phyloP scores from a whole-genome alignment of 2,113 vertebrate genomes.

The Paraplagusia blochii region DNA sequence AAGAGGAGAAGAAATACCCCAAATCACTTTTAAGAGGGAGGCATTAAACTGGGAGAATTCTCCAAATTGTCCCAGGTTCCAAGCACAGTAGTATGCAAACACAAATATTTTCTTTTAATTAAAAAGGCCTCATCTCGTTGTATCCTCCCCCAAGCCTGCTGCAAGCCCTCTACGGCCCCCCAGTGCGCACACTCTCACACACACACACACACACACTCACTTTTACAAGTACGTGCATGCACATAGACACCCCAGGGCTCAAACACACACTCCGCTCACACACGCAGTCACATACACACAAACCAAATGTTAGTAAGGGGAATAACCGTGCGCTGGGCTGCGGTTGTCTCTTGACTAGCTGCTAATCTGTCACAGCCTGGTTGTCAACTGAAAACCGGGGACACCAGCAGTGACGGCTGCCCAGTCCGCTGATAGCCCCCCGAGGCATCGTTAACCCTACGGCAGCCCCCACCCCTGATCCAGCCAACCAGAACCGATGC shows the following conservation, averaged over 20 bases:
- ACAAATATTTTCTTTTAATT: constrained; percentile 80
- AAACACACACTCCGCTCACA: not conserved
- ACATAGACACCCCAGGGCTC: too few relatives aligned
- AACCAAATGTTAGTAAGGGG: constrained; percentile 45
- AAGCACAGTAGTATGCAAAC: constrained; percentile 57
- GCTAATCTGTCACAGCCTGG: constrained; percentile 70
- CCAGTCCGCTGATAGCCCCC: constrained; percentile 71
- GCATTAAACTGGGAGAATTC: constrained; percentile 53
- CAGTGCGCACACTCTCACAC: constrained; percentile 7
- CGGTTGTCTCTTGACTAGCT: constrained; percentile 68
- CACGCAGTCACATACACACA: constrained; percentile 22
- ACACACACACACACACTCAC: constrained; percentile 5
- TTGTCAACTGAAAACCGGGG: constrained; percentile 63
- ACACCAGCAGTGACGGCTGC: constrained; percentile 69
- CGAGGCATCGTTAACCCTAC: constrained; percentile 76
- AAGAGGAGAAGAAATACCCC: constrained; percentile 42
- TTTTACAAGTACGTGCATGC: not conserved
- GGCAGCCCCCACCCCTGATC: constrained; percentile 52
- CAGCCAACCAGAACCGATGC: constrained; percentile 35
- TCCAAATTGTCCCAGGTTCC: constrained; percentile 57
- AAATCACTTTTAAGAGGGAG: constrained; percentile 57
- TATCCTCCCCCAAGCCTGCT: constrained; percentile 58
- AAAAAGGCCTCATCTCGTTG: constrained; percentile 64
- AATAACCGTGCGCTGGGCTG: constrained; percentile 54
- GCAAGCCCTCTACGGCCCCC: constrained; percentile 30